A percentile compares a stretch with the other conserved stretches of the same genome.
Evolutionary conservation across 1,140 invertebrate genomes (phyloP).

Genomic region (Microplitis demolitor): DNA sequence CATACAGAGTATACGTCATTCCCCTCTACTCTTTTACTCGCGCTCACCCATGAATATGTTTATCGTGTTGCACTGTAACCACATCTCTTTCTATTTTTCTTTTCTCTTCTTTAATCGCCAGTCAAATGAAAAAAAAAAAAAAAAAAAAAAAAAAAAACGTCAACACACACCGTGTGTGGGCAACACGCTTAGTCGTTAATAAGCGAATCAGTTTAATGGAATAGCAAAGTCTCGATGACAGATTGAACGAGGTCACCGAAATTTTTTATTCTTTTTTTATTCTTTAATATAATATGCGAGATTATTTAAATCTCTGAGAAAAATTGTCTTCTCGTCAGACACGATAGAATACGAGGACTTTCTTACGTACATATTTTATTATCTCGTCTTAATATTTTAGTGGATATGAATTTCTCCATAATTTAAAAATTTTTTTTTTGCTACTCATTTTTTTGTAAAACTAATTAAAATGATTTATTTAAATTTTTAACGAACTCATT

Average conservation of each 20-base stretch:
- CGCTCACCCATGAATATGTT: constrained; percentile 41
- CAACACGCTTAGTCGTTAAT: constrained; percentile 15
- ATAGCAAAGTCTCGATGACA: constrained; percentile 21
- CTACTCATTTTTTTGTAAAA: background rate
- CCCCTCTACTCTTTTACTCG: constrained; percentile 5
- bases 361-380: background rate
- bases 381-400: background rate
- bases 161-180: constrained; percentile 31
- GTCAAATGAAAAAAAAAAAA: background rate
- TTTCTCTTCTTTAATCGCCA: constrained; percentile 1
- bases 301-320: constrained; percentile 5
- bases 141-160: constrained; percentile 23
- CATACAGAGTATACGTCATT: constrained; percentile 38
- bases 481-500: too few relatives aligned
- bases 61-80: constrained; percentile 37
- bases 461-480: background rate
- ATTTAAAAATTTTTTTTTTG: background rate
- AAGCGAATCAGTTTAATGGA: constrained; percentile 12
- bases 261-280: constrained; percentile 5
- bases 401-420: background rate
- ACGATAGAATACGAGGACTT: background rate
- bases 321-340: constrained; percentile 11
- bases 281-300: background rate
- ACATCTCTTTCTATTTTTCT: constrained; percentile 5
- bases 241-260: constrained; percentile 21